These are phyloP conservation scores for Heptranchias perlo DNA, from an alignment of 2,113 vertebrate genomes.

Conservation along the genomic window DNA sequence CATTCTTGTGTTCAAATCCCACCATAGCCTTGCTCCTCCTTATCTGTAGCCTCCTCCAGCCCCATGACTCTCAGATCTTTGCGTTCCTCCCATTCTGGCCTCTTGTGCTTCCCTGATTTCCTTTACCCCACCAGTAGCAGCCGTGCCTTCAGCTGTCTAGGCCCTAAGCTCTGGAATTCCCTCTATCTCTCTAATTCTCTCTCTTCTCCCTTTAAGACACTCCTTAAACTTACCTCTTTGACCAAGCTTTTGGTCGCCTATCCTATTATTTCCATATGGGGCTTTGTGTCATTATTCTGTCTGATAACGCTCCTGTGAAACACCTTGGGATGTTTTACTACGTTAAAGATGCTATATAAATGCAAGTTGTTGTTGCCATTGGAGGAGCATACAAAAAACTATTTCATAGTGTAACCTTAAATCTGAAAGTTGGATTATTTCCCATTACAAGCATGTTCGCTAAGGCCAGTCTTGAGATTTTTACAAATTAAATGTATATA, in stretches of 20 bases:
- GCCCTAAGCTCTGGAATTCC: neutral
- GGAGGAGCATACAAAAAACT: neutral
- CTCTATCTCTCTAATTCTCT: neutral
- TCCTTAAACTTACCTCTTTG: neutral
- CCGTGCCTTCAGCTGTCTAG: neutral
- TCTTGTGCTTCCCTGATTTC: neutral
- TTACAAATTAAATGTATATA: no score
- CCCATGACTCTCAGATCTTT: neutral
- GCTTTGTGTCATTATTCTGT: no score
- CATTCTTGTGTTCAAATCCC: neutral
- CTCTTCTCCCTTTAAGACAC: neutral
- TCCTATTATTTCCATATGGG: neutral
- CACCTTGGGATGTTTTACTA: neutral
- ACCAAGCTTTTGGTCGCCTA: neutral
- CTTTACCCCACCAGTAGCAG: neutral
- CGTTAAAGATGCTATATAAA: neutral
- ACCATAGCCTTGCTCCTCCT: neutral
- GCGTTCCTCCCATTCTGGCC: neutral
- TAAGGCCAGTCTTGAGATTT: neutral
- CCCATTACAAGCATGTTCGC: neutral
- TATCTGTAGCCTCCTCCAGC: neutral
- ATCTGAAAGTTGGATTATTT: neutral
- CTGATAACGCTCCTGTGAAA: no score
- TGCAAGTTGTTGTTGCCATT: neutral
- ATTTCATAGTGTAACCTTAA: neutral